Base-by-base conservation (phyloP, 2,113 vertebrate species). In the Pandion haliaetus region DNA sequence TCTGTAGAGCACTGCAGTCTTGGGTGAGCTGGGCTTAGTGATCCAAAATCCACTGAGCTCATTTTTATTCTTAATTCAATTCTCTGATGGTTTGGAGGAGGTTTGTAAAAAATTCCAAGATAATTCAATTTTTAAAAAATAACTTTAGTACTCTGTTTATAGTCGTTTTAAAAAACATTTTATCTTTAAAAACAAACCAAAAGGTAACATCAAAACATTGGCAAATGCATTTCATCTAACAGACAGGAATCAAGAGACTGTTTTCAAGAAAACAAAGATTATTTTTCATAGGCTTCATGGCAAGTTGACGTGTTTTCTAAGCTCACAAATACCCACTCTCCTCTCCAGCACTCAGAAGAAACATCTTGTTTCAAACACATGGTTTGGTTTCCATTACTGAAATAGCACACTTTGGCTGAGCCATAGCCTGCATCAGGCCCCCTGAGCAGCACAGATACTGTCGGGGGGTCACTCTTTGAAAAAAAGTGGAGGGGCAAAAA, bases 181-280 rank as follows among this genome's bases (percentile, higher is more conserved):
- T 80, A 26, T 85, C 57, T 91, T 94, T 77, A 78, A 84, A 91
- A 92, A 83, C 65, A 95, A 94, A n/a, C 32, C 32, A 66, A 79
- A 95, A 92, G 45, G 65, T 94, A 88, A 81, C 72, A 70, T 84
- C 29, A 83, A 95, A 95, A 88, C 76, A 70, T 40, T 95, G 80
- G 50, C 45, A 94, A 86, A 84, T 24, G 3, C 5, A 25, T 71
- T 92, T 91, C 17, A 24, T 78, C 47, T 62, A 73, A 62, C 16
- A 38, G 67, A 38, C 32, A 78, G 10, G n/a, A 95, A 91, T 86
- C 38, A 83, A 88, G 49, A 88, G 19, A 38, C 28, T 88, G n/a
- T 86, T 95, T 92, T 81, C 42, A 95, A 81, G 55, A 93, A 82
- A 86, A 72, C 25, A 90, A 63, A 72, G 4, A 90, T 86, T 62